A percentile compares a stretch with the other conserved stretches of the same genome.
phyloP scores from a whole-genome alignment of 2,113 vertebrate species.

The Nestor notabilis region DNA sequence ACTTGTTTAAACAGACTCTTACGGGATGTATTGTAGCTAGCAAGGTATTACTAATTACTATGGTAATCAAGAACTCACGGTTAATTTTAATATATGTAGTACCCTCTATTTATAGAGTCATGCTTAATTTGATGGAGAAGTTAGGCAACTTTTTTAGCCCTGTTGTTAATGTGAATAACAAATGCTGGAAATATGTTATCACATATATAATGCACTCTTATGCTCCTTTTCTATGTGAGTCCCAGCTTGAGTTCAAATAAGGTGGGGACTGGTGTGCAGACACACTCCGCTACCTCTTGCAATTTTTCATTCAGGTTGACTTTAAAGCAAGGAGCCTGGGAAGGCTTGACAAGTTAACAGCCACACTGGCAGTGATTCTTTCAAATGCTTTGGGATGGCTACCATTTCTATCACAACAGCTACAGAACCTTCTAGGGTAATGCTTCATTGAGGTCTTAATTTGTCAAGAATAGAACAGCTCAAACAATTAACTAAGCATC shows the following conservation, averaged over 20 bases:
- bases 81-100: conserved; percentile 33
- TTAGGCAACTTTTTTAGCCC: neutral
- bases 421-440: neutral
- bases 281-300: neutral
- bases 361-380: neutral
- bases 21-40: neutral
- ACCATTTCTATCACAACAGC: neutral
- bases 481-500: neutral
- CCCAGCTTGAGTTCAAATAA: neutral
- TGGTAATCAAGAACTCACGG: neutral
- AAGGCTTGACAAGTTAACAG: neutral
- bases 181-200: neutral
- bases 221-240: neutral
- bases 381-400: neutral
- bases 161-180: neutral
- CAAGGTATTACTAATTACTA: conserved; percentile 11
- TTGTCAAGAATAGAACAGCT: neutral
- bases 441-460: neutral
- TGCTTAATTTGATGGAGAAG: neutral
- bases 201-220: neutral
- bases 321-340: neutral
- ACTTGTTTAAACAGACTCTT: conserved; percentile 8
- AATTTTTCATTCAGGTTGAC: neutral
- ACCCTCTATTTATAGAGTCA: conserved; percentile 6
- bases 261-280: neutral